Evolutionary conservation across 37 sponge, comb jelly and placozoan genomes (phyloP), one percentile per base, ranked within the genome.

Genomic region (Geodia barretti): DNA sequence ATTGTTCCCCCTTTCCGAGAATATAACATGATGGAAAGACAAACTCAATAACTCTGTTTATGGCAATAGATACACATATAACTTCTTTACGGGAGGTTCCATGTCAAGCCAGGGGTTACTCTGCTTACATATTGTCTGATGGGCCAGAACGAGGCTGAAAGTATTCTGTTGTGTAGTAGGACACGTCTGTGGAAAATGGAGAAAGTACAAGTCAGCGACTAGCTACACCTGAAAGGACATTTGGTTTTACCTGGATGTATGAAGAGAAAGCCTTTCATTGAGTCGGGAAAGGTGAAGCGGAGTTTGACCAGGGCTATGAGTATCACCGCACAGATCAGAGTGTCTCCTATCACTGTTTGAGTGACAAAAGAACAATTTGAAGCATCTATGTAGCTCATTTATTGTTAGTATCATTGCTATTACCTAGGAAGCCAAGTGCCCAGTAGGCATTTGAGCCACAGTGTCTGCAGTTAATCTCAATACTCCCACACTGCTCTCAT

Each of bases 191-290:
- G 2, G 30, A 11, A 2, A 43, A 3, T 34, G 74, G 24, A 62
- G 28, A 32, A 3, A 84, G 0, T 28, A 1, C 2, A 8, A 79
- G 21, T 29, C 68, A 79, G 21, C 24, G 19, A 23, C 30, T 39
- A 29, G 14, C 1, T 39, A 11, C 68, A 65, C 26, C 3, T n/a
- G n/a, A n/a, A n/a, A n/a, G n/a, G n/a, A n/a, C n/a, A n/a, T n/a
- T n/a, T 33, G 39, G 1, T 36, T 28, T 62, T 77, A 79, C 86
- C 79, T 86, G 91, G 38, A 86, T 73, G 69, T 91, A 91, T n/a
- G 63, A 91, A 91, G 64, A 91, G 67, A 1, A 90, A 43, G 2
- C 77, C 77, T 35, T 75, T 90, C 9, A 91, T 62, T 21, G 81
- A 65, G 35, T 82, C 64, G 19, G 87, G 91, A 36, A 91, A 81